Evolutionary conservation across 2,113 vertebrate species (phyloP).

Genomic region (Pongo abelii): DNA sequence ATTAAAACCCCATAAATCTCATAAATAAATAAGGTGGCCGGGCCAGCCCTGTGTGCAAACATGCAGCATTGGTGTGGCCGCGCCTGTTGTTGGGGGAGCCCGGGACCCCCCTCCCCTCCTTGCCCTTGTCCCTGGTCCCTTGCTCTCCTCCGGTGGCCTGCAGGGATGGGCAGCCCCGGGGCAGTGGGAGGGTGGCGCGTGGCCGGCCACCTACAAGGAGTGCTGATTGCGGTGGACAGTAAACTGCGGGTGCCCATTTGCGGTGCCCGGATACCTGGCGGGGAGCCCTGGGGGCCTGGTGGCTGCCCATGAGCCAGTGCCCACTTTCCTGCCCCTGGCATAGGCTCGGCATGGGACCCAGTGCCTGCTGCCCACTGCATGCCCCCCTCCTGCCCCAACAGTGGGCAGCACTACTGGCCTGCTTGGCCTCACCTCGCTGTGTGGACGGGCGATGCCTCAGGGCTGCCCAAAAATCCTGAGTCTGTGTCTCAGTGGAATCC

Average conservation of each 20-base stretch:
- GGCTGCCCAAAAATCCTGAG: background rate
- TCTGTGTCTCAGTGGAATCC: background rate
- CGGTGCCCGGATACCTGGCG: too few relatives aligned
- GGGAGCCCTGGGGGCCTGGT: background rate
- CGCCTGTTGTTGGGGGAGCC: accelerated
- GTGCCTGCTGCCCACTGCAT: background rate
- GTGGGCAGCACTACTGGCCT: background rate
- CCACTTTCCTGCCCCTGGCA: accelerated
- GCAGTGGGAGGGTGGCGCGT: too few relatives aligned
- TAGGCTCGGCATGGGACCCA: background rate
- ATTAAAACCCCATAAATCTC: background rate
- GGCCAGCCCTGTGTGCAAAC: slow-evolving; percentile 46
- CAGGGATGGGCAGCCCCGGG: background rate
- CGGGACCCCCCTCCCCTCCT: background rate
- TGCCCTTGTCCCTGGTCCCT: background rate
- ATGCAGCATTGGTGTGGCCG: background rate
- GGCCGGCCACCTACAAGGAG: background rate
- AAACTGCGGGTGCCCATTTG: background rate
- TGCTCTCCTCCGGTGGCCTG: accelerated
- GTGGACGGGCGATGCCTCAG: background rate
- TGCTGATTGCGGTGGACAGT: too few relatives aligned
- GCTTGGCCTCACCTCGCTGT: background rate
- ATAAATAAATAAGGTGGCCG: background rate
- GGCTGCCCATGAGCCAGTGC: background rate
- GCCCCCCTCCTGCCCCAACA: background rate